Percentiles rank a stretch among this genome's conserved stretches.
phyloP scores from a whole-genome alignment of 2,888 invertebrate species.

The Pimpla rufipes region DNA sequence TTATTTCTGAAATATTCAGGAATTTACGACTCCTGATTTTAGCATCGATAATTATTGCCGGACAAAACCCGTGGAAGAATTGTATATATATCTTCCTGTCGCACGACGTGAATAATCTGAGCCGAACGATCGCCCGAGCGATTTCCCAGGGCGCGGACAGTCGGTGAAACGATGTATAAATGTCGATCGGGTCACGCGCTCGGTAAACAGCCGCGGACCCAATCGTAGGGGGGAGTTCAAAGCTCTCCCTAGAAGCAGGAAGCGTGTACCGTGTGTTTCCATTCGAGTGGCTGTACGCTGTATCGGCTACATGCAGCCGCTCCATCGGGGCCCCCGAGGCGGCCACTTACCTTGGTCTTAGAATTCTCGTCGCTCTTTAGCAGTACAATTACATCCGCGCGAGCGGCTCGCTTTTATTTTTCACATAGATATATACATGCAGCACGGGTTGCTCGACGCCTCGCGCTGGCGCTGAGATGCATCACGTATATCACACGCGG shows the following conservation, averaged over 20 bases:
- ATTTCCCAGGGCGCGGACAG: not conserved
- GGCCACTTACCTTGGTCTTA: constrained; percentile 73
- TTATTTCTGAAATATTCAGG: too few relatives aligned
- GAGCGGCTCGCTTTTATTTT: constrained; percentile 56
- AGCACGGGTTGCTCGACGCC: not conserved
- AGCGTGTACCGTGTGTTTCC: constrained; percentile 54
- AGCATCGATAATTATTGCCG: too few relatives aligned
- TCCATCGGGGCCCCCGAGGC: constrained; percentile 70
- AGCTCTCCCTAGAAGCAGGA: constrained; percentile 74
- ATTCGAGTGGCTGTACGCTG: constrained; percentile 27
- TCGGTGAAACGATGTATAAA: constrained; percentile 26
- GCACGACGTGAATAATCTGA: not conserved
- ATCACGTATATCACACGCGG: too few relatives aligned
- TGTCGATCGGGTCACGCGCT: constrained; percentile 27
- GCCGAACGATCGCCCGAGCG: not conserved
- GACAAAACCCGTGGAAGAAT: too few relatives aligned
- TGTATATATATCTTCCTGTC: not conserved
- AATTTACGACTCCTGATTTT: too few relatives aligned
- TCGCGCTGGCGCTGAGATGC: not conserved
- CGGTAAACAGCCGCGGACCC: not conserved
- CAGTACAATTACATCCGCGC: constrained; percentile 53
- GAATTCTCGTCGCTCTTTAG: constrained; percentile 57
- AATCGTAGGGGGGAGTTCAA: constrained; percentile 70
- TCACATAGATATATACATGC: constrained; percentile 25
- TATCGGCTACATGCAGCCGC: constrained; percentile 11